Evolutionary conservation across 2,113 vertebrate species (phyloP), one percentile per base, ranked within the genome.

Genomic region (Rattus rattus): DNA sequence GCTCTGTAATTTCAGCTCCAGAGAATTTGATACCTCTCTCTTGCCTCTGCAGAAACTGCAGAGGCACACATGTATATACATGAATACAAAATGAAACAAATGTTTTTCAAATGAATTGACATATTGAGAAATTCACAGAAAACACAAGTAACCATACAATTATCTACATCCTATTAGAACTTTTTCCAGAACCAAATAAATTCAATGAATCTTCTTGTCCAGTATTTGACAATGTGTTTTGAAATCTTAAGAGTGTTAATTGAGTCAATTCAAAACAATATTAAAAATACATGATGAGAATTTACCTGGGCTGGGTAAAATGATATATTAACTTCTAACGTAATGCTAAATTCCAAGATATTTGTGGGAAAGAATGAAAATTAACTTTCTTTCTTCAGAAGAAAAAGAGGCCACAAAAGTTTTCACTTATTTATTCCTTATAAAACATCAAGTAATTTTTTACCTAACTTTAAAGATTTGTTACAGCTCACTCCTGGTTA

Each of bases 191-290:
- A 69, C 61, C 86, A 67, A 89, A 67, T 88, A 73, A 94, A 93
- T 77, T 95, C 36, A 73, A 39, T 77, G 14, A 80, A 94, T 72
- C 33, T 61, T 2, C 47, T 93, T 90, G 83, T n/a, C 39, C 30
- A 79, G 1, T 65, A 83, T 88, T 94, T 84, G 56, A 84, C 49
- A 93, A 94, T 47, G 47, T 92, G 56, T 94, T 94, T 94, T 26
- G 10, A 94, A 96, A 93, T 52, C 39, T 63, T 91, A 91, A 88
- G 52, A 81, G 67, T 93, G 69, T 90, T 88, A 96, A 95, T 92
- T 89, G 79, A 93, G 54, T 94, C 84, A 75, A 20, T 94, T 94
- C 54, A 49, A 81, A 95, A 93, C 7, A 87, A 11, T 30, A 81
- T 70, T 93, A 73, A 80, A 63, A 91, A 63, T 56, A 14, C 59